Evolutionary conservation across 2,888 invertebrate species (phyloP), one percentile per base, ranked within the genome.

Genomic region (Heliconius hortense): DNA sequence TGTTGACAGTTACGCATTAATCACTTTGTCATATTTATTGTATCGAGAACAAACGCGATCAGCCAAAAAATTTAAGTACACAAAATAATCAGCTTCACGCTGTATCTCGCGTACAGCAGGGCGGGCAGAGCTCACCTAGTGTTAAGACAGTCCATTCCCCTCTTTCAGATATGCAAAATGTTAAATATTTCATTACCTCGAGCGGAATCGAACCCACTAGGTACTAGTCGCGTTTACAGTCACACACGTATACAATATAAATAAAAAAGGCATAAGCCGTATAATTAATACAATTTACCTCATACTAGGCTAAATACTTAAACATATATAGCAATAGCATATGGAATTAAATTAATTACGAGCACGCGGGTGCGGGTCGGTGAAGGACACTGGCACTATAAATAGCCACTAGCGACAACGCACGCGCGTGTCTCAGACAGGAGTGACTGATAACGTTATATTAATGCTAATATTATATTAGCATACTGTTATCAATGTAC

Each of bases 311-410:
- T 28, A 21, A 48, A 48, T 21, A 43, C 10, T 10, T 35, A 48
- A 21, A 24, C 18, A 8, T 53, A 53, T 31, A 31, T 69, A 53
- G 53, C 21, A 53, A 69, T 69, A 69, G 68, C 56, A 26, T 28
- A 70, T 74, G 43, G 43, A 74, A 74, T 71, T 74, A 74, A 70
- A 63, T 59, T 74, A 62, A 70, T 74, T 63, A 70, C 70, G 53
- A 66, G 15, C 56, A 28, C n/a, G 67, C 31, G 62, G 62, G 62
- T 71, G 71, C 67, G 74, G 59, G 48, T 43, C 73, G 75, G 75
- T 59, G 77, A 77, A 77, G 76, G 76, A 77, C 76, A 73, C 70
- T 70, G 67, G 60, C 39, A 18, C 76, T 77, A 77, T 77, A 76
- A 76, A 77, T 77, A 77, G 73, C 35, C 56, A 28, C 28, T 28